Evolutionary conservation across 2,888 invertebrate genomes (phyloP).

Genomic region (Steinernema carpocapsae): DNA sequence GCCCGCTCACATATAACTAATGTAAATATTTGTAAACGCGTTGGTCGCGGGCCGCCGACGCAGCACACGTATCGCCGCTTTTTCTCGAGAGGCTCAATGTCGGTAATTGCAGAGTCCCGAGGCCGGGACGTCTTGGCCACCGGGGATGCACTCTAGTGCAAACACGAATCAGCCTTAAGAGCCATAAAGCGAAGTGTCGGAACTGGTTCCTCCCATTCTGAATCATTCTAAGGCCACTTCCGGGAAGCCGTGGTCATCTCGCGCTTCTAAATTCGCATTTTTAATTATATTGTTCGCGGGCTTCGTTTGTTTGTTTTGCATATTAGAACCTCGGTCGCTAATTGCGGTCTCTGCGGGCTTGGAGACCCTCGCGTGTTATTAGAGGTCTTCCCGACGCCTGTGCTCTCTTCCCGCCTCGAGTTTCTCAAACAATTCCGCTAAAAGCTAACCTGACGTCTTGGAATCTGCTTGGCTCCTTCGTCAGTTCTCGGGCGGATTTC

Average conservation of each 20-base stretch:
- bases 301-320: background rate
- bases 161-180: background rate
- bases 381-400: background rate
- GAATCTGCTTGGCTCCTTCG: background rate
- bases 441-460: background rate
- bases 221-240: background rate
- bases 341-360: background rate
- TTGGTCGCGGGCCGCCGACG: background rate
- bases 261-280: background rate
- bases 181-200: background rate
- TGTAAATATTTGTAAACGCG: slow-evolving; percentile 31
- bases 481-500: background rate
- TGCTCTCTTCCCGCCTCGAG: background rate
- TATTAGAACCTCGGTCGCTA: background rate
- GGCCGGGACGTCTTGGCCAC: slow-evolving; percentile 3
- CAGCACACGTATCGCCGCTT: background rate
- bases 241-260: background rate
- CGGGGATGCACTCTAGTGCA: background rate
- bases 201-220: background rate
- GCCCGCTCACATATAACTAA: slow-evolving; percentile 19
- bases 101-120: background rate
- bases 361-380: background rate
- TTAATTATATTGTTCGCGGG: slow-evolving; percentile 4
- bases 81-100: background rate
- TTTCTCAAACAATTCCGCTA: background rate